Base-by-base conservation (phyloP, 2,888 invertebrate genomes). In the Phaedon cochleariae region DNA sequence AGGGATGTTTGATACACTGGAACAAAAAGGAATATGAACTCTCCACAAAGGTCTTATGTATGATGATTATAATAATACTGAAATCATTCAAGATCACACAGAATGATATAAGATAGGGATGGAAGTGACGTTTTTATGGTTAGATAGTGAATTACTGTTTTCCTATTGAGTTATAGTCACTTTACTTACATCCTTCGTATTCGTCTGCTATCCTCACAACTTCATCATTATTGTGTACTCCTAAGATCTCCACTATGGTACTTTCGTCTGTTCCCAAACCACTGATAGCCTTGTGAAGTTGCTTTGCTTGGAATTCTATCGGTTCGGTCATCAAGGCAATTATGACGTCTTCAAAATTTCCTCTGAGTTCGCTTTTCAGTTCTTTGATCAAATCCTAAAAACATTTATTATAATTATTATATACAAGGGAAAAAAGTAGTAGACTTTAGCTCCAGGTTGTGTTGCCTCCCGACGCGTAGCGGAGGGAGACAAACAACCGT, bases 321-420 rank as follows among this genome's bases (percentile, higher is more conserved):
- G 92, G 86, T 0, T 93, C 93, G 22, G 92, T 93, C 90, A 96
- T 92, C 59, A 97, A 83, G 0, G 94, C 94, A 5, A 96, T 83
- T 0, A 96, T 83, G 0, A 93, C 88, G 67, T 93, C 92, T 79
- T 96, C 94, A 79, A 97, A 95, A 77, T 93, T 92, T 4, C 96
- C 96, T 73, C 91, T 90, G 29, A 95, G 88, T 82, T 97, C 97
- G 74, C 94, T 93, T 83, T 94, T 95, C 73, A 96, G 83, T 76
- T 96, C 93, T 41, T 91, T 90, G 53, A 94, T 87, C 22, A 96
- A 85, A 79, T 93, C 93, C 87, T 90, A 76, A 55, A 71, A 71
- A 45, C 15, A 52, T 5, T n/a, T n/a, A n/a, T n/a, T n/a, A n/a
- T n/a, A n/a, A n/a, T n/a, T n/a, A n/a, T n/a, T n/a, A n/a, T n/a